Conservation (phyloP, 2,113 vertebrate genomes). For the Ciconia maguari region DNA sequence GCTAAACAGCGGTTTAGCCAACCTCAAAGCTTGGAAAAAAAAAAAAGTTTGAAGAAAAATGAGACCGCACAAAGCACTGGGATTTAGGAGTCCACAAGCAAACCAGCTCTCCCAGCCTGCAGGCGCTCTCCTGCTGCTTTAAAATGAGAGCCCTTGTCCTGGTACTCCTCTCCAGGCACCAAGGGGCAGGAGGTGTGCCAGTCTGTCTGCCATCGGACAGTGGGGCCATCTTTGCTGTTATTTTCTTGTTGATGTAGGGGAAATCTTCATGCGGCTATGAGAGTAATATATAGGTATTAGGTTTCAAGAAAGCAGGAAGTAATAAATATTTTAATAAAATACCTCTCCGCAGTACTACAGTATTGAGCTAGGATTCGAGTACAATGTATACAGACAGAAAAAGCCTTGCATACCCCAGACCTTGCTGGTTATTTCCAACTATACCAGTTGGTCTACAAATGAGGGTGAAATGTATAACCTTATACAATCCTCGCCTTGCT, state of each 20-base stretch:
- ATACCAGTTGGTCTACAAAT: neutral
- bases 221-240: neutral
- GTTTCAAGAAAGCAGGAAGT: constrained; percentile 46
- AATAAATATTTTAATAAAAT: constrained; percentile 48
- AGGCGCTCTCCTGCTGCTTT: neutral
- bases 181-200: neutral
- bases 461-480: neutral
- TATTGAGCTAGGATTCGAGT: neutral
- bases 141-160: neutral
- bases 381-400: neutral
- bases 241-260: neutral
- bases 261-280: neutral
- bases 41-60: neutral
- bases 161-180: neutral
- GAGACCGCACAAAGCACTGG: neutral
- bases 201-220: neutral
- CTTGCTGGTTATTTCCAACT: neutral
- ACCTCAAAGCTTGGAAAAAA: neutral
- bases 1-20: neutral
- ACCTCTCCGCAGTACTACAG: neutral
- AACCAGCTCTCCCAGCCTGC: neutral
- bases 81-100: neutral
- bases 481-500: neutral
- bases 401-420: neutral
- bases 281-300: neutral